phyloP scores from a whole-genome alignment of 2,113 vertebrate species.

The Cyprinus carpio region DNA sequence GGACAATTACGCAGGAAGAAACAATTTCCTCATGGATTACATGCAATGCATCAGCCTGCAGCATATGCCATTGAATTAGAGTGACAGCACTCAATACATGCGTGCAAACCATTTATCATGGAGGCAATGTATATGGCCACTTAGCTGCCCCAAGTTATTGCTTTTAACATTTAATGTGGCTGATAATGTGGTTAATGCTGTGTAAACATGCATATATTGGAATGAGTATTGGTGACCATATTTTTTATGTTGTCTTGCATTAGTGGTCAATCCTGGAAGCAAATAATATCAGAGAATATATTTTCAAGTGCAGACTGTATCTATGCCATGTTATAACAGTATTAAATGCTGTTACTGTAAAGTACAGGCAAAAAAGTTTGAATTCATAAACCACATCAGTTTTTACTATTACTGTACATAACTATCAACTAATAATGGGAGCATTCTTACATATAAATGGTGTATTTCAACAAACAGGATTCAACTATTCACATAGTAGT shows the following conservation, averaged over 20 bases:
- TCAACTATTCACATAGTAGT: no score
- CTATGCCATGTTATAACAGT: not conserved
- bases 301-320: not conserved
- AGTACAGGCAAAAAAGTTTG: not conserved
- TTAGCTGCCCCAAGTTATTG: conserved; percentile 2
- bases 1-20: conserved; percentile 21
- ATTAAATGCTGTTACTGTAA: not conserved
- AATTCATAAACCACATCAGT: not conserved
- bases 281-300: not conserved
- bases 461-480: no score
- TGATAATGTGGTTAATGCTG: not conserved
- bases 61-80: not conserved
- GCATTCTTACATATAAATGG: no score
- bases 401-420: no score
- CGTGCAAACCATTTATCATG: not conserved
- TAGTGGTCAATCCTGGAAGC: not conserved
- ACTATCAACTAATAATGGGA: no score
- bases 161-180: conserved; percentile 1
- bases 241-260: not conserved
- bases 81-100: not conserved
- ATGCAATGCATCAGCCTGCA: not conserved
- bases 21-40: conserved; percentile 29
- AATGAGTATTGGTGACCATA: not conserved
- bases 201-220: not conserved
- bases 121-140: not conserved